Conservation (phyloP, 2,797 vertebrate genomes). For the Setipinna tenuifilis region DNA sequence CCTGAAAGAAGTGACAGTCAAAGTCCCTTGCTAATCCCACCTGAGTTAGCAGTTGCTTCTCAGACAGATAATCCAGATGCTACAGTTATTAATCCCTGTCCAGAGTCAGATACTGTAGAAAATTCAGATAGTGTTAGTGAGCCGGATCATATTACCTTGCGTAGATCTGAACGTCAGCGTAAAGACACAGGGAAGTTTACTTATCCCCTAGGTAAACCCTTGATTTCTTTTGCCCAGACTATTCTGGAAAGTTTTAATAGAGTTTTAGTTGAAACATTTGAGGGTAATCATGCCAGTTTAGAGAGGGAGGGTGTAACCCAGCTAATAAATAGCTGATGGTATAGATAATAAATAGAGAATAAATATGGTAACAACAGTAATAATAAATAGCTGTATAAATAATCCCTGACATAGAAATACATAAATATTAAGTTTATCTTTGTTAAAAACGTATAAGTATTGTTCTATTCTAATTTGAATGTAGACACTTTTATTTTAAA, state of each 20-base stretch:
- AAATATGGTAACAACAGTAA: no score
- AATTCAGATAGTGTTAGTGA: slow-evolving; percentile 10
- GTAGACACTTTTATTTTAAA: no score
- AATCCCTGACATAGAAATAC: no score
- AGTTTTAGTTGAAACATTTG: slow-evolving; percentile 11
- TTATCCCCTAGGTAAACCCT: slow-evolving; percentile 26
- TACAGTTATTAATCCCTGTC: not conserved
- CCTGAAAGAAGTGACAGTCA: not conserved
- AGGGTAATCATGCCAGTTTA: slow-evolving; percentile 24
- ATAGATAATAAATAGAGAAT: no score
- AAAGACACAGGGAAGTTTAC: not conserved
- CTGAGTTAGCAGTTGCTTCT: not conserved
- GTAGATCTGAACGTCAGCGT: not conserved
- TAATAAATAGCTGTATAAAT: no score
- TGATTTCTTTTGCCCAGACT: slow-evolving; percentile 16
- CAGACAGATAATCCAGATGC: not conserved
- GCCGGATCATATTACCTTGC: not conserved
- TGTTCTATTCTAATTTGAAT: no score
- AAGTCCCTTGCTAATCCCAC: not conserved
- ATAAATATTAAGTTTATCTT: no score
- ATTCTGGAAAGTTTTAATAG: slow-evolving; percentile 18
- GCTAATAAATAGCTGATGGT: no score
- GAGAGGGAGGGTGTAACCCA: slow-evolving; percentile 8
- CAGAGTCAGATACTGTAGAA: slow-evolving; percentile 1
- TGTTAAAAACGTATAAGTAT: no score